Evolutionary conservation across 2,888 invertebrate genomes (phyloP), one percentile per base, ranked within the genome.

Genomic region (Zeuzera pyrina): DNA sequence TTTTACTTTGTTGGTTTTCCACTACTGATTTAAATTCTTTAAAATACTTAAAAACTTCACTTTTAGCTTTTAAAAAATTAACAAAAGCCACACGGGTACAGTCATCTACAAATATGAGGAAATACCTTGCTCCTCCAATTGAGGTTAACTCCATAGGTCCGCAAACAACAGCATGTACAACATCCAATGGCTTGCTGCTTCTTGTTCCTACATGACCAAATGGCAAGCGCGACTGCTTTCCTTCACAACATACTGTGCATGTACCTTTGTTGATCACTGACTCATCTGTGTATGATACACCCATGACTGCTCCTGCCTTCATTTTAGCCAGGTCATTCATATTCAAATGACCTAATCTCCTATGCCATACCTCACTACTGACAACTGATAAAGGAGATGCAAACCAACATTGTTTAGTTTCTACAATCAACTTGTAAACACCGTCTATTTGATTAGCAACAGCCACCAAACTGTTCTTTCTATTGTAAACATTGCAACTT

Each of bases 291-390:
- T 11, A 13, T n/a, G n/a, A 7, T 10, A 2, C 1, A 15, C 10
- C 7, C 11, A 23, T 11, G 6, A 12, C 32, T 5, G 45, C 30
- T 24, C 42, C 46, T 12, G 43, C 41, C 8, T 42, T 30, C 37
- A 37, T 43, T 2, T 12, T 6, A 8, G 34, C 29, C 31, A 47
- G 24, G 35, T 43, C 42, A 23, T 38, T 10, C 12, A 46, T 31
- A 26, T 45, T 45, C 12, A 45, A 28, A 22, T 47, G 49, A n/a
- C 42, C 44, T 43, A 47, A 42, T 13, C 45, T 34, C 10, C 33
- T 22, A 30, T 40, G 41, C 41, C 41, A 41, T 7, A 40, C n/a
- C n/a, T n/a, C n/a, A n/a, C n/a, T n/a, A 34, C 33, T 33, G 30
- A 30, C 33, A 8, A 36, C 26, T 22, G 30, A 23, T 23, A 30